A percentile compares a stretch with the other conserved stretches of the same genome.
These are phyloP conservation scores for Artibeus lituratus DNA, from an alignment of 2,797 vertebrate genomes.

Conservation along the genomic window DNA sequence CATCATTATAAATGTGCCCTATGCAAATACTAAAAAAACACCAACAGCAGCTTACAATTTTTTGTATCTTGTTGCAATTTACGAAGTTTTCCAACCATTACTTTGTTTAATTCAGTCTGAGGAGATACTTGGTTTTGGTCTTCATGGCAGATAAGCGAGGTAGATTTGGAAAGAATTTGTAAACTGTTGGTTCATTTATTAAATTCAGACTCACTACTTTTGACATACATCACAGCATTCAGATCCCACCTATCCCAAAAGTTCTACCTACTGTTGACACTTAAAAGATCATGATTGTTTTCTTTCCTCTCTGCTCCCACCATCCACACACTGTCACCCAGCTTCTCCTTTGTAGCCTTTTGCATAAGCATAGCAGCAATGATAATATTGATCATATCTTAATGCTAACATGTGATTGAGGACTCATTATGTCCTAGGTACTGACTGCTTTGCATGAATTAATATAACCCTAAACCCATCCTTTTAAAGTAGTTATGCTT, in stretches of 20 bases:
- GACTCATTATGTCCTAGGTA: background rate
- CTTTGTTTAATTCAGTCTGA: background rate
- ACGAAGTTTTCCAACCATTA: background rate
- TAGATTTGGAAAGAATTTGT: background rate
- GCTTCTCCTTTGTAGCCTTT: background rate
- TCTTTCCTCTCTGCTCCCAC: background rate
- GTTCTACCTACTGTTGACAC: background rate
- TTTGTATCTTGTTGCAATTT: background rate
- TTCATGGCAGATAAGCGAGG: background rate
- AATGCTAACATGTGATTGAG: background rate
- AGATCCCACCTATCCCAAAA: background rate
- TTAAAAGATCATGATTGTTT: background rate
- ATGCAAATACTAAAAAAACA: background rate
- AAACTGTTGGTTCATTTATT: background rate
- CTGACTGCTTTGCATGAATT: background rate
- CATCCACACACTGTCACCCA: background rate
- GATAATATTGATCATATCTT: background rate
- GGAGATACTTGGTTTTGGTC: background rate
- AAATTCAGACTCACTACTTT: background rate
- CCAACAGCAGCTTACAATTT: background rate
- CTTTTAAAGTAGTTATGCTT: background rate
- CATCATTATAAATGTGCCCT: background rate
- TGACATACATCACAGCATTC: background rate
- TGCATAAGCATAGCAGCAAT: background rate
- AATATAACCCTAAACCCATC: background rate